phyloP scores from a whole-genome alignment of 2,797 vertebrate species.

The Rousettus madagascariensis region DNA sequence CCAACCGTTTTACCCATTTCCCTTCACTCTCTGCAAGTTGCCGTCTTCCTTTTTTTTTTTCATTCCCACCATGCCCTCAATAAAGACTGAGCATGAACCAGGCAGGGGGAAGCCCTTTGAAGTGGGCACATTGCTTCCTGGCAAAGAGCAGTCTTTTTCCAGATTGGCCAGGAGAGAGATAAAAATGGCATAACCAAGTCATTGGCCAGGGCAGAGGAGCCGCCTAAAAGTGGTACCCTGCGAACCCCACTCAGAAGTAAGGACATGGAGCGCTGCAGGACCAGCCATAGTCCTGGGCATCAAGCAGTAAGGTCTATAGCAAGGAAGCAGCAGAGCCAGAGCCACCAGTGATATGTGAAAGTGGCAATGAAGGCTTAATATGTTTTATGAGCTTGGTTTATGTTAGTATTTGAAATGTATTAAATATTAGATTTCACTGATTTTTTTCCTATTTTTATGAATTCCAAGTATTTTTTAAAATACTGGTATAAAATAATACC shows the following conservation, averaged over 20 bases:
- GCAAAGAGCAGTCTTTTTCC: background rate
- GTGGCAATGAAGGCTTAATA: background rate
- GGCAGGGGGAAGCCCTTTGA: background rate
- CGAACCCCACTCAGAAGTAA: background rate
- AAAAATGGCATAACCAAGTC: background rate
- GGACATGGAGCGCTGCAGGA: background rate
- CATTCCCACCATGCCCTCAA: background rate
- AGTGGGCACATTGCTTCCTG: background rate
- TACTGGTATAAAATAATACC: background rate
- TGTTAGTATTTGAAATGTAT: conserved; percentile 26
- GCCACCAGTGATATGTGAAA: background rate
- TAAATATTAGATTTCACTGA: conserved; percentile 1
- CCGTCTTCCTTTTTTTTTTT: background rate
- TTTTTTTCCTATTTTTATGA: background rate
- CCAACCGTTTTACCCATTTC: background rate
- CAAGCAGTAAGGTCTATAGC: background rate
- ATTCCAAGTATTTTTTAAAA: background rate
- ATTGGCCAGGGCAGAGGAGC: background rate
- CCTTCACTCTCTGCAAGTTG: background rate
- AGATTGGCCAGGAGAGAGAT: background rate
- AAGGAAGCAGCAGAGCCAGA: background rate
- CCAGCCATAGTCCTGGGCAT: background rate
- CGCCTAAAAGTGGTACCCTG: background rate
- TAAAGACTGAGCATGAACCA: background rate
- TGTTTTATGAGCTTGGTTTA: background rate